phyloP scores from a whole-genome alignment of 1,140 invertebrate genomes.

The Ridgeia piscesae region DNA sequence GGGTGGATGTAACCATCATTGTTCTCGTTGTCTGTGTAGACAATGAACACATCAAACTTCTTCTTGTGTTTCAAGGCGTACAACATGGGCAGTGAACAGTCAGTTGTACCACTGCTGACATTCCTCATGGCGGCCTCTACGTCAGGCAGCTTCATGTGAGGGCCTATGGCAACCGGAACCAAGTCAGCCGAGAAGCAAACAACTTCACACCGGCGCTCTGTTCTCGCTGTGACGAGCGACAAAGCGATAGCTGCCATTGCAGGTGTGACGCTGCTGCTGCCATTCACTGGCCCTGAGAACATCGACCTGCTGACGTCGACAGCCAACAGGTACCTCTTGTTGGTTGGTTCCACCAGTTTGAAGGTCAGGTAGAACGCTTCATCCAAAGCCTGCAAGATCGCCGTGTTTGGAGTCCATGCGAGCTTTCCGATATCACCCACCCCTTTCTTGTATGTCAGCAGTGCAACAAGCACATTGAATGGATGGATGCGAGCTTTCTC shows the following conservation, averaged over 20 bases:
- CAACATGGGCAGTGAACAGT: slow-evolving; percentile 63
- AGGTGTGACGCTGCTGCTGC: slow-evolving; percentile 57
- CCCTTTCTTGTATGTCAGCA: slow-evolving; percentile 63
- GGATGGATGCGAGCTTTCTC: slow-evolving; percentile 61
- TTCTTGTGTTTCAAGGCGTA: slow-evolving; percentile 64
- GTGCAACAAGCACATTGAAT: slow-evolving; percentile 63
- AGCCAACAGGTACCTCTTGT: slow-evolving; percentile 63
- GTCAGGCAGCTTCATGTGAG: slow-evolving; percentile 32
- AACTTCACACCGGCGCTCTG: slow-evolving; percentile 39
- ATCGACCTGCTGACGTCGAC: slow-evolving; percentile 64
- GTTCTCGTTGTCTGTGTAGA: slow-evolving; percentile 51
- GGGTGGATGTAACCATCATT: slow-evolving; percentile 41
- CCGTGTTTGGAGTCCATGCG: slow-evolving; percentile 45
- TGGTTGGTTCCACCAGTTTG: slow-evolving; percentile 58
- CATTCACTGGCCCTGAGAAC: slow-evolving; percentile 54
- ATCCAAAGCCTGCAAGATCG: slow-evolving; percentile 48
- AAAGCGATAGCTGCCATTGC: slow-evolving; percentile 61
- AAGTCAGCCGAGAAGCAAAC: slow-evolving; percentile 38
- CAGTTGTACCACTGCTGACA: slow-evolving; percentile 17
- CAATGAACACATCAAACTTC: slow-evolving; percentile 49
- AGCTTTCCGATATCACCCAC: slow-evolving; percentile 54
- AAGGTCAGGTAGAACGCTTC: slow-evolving; percentile 42
- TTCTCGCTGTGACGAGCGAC: slow-evolving; percentile 38
- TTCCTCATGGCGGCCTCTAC: not conserved
- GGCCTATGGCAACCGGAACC: slow-evolving; percentile 13